Evolutionary conservation across 2,113 vertebrate genomes (phyloP).

Genomic region (Proterorhinus semilunaris): DNA sequence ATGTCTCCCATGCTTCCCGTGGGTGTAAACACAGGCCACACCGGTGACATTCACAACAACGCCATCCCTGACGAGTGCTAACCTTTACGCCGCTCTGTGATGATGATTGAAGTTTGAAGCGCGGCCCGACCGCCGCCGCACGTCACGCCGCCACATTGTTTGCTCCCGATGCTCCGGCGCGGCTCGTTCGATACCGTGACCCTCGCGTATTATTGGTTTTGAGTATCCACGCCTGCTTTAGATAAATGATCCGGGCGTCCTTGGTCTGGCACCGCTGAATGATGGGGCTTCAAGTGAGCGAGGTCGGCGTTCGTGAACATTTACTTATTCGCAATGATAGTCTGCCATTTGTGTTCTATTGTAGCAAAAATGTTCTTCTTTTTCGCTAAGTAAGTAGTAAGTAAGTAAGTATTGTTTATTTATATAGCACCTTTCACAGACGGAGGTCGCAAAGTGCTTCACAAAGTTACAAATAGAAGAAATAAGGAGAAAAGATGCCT

Average conservation of each 20-base stretch:
- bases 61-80: neutral
- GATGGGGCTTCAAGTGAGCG: neutral
- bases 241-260: slow-evolving; percentile 3
- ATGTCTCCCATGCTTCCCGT: neutral
- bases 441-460: too few species aligned
- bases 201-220: slow-evolving; percentile 6
- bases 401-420: too few species aligned
- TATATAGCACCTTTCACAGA: too few species aligned
- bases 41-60: neutral
- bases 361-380: too few species aligned
- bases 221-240: neutral
- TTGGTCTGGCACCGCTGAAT: slow-evolving; percentile 4
- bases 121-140: neutral
- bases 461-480: too few species aligned
- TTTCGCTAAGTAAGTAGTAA: too few species aligned
- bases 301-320: neutral
- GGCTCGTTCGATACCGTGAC: neutral
- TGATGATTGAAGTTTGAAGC: slow-evolving; percentile 8
- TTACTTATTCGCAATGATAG: neutral
- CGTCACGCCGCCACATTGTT: slow-evolving; percentile 7
- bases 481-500: too few species aligned
- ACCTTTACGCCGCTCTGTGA: slow-evolving; percentile 3
- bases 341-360: neutral
- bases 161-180: neutral
- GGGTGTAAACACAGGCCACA: neutral